These are phyloP conservation scores for Littorina saxatilis DNA, from an alignment of 1,140 invertebrate species.

Conservation along the genomic window DNA sequence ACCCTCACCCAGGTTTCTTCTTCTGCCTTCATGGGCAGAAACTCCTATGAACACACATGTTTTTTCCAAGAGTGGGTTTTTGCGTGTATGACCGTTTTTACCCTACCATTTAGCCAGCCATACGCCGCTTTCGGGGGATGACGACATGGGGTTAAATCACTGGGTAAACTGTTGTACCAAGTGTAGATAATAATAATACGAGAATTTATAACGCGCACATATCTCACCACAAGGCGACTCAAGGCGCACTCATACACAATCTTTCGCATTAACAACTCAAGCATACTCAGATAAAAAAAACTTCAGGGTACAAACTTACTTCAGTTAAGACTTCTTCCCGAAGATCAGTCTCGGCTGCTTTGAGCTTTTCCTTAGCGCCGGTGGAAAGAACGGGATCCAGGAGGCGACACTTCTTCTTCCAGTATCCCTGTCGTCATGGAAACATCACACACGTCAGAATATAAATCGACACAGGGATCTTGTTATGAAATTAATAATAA, in stretches of 20 bases:
- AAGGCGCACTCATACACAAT: too few species aligned
- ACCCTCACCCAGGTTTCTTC: too few species aligned
- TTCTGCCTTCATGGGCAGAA: too few species aligned
- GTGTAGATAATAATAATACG: too few species aligned
- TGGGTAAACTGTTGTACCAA: background rate
- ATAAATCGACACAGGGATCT: background rate
- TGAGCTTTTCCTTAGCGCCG: conserved; percentile 49
- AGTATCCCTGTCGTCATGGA: conserved; percentile 60
- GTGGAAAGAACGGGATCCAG: conserved; percentile 55
- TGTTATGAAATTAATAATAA: background rate
- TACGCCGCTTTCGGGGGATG: background rate
- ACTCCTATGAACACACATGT: too few species aligned
- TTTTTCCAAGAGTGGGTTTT: too few species aligned
- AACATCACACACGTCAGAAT: conserved; percentile 17
- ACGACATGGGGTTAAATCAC: background rate
- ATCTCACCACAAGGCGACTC: too few species aligned
- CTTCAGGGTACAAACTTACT: conserved; percentile 43
- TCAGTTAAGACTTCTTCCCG: conserved; percentile 64
- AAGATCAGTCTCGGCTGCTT: conserved; percentile 53
- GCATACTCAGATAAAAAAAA: background rate
- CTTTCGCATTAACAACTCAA: background rate
- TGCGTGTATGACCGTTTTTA: too few species aligned
- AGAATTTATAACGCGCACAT: too few species aligned
- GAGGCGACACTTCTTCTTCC: conserved; percentile 65
- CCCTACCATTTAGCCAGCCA: too few species aligned